Evolutionary conservation across 2,113 vertebrate genomes (phyloP), one percentile per base, ranked within the genome.

Genomic region (Amphiprion ocellaris): DNA sequence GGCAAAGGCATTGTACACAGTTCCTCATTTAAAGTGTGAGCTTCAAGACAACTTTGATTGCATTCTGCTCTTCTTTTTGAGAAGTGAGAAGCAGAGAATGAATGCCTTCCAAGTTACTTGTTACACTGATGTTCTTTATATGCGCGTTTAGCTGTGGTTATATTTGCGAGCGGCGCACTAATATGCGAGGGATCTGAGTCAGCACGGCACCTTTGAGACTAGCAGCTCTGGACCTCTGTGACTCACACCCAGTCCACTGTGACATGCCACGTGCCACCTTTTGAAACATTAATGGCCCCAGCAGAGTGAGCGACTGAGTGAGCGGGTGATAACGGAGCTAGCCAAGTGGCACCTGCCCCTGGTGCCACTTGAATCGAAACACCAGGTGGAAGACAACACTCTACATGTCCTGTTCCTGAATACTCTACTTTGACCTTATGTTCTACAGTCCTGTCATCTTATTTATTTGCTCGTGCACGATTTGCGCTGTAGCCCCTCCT

Each of bases 301-400:
- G 82, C 46, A 78, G 72, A 82, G 67, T 61, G 64, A 74, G 80
- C 54, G 63, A 59, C 76, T 81, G 77, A 82, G 62, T 60, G 79
- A 87, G 77, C 80, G 86, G 78, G 67, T 84, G 92, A 90, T 82
- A 89, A 81, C 61, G 26, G 82, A 85, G 63, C 70, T 47, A 61
- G 58, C 76, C 74, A 44, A 59, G 75, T 73, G 78, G 88, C 53
- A n/a, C 82, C 87, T 84, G 84, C 76, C 81, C 90, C 69, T 17
- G 56, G 71, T 83, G 79, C 58, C 83, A 75, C 77, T 70, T 85
- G 86, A 68, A 81, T 87, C 68, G 53, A 80, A 86, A 85, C 81
- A 81, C 74, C 74, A 58, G 54, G 75, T 26, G 89, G 84, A 92
- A 89, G 88, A 90, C 90, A 88, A 89, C 85, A 89, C 82, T 82